These are phyloP conservation scores for Sterna hirundo DNA, from an alignment of 2,113 vertebrate genomes.

Conservation along the genomic window DNA sequence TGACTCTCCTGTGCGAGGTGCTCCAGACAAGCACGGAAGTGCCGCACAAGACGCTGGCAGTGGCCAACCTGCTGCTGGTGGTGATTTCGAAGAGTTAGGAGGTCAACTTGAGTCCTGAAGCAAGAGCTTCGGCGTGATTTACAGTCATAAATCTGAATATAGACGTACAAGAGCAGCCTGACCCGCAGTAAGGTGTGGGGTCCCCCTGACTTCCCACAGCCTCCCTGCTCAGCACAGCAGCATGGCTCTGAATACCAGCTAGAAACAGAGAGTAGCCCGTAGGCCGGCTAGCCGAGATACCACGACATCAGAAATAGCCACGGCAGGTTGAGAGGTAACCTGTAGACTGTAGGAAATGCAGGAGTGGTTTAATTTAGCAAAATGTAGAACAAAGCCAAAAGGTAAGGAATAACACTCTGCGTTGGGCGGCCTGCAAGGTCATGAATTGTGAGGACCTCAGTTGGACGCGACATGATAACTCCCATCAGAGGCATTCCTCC, in stretches of 20 bases:
- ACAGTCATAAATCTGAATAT: background rate
- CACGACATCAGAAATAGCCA: background rate
- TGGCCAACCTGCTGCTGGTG: background rate
- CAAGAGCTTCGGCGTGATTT: background rate
- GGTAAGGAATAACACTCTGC: background rate
- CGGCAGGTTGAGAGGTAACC: background rate
- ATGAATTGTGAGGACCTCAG: background rate
- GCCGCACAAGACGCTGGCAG: fast-evolving
- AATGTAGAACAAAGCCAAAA: background rate
- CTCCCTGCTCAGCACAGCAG: background rate
- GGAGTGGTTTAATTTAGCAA: background rate
- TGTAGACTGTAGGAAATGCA: background rate
- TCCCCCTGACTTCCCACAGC: background rate
- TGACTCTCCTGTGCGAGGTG: background rate
- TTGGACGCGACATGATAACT: background rate
- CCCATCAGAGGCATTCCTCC: background rate
- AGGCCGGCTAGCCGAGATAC: background rate
- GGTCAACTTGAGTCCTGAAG: background rate
- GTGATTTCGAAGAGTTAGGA: background rate
- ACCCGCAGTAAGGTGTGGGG: background rate
- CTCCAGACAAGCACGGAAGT: background rate
- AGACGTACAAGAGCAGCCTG: background rate
- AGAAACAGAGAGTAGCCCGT: background rate
- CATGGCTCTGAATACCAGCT: fast-evolving
- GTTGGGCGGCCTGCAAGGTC: background rate